A percentile compares a stretch with the other conserved stretches of the same genome.
Evolutionary conservation across 2,888 invertebrate genomes (phyloP).

Genomic region (Synanthedon vespiformis): DNA sequence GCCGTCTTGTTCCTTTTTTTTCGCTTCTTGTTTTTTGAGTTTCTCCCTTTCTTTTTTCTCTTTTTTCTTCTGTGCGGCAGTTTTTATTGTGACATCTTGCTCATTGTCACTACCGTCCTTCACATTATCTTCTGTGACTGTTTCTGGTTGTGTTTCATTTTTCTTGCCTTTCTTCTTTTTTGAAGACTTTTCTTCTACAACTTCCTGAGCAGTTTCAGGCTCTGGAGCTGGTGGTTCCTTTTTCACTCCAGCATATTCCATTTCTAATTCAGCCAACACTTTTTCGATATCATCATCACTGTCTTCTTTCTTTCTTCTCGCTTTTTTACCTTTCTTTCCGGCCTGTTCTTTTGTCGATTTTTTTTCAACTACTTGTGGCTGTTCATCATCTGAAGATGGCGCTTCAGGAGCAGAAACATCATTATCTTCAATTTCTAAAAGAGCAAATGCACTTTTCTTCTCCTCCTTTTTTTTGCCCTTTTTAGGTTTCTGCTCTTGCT

Average conservation of each 20-base stretch:
- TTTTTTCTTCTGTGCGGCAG: conserved; percentile 89
- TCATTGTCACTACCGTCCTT: conserved; percentile 65
- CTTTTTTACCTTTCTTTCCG: conserved; percentile 80
- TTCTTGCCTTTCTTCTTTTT: conserved; percentile 50
- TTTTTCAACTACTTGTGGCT: conserved; percentile 40
- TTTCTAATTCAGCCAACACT: conserved; percentile 83
- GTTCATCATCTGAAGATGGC: conserved; percentile 59
- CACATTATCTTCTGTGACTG: conserved; percentile 38
- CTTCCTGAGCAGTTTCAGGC: conserved; percentile 37
- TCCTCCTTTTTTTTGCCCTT: conserved; percentile 53
- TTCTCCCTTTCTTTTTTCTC: conserved; percentile 88
- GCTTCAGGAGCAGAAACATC: conserved; percentile 59
- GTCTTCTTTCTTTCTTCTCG: conserved; percentile 79
- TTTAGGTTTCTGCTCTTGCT: conserved; percentile 53
- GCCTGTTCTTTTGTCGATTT: conserved; percentile 48
- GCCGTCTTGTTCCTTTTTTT: conserved; percentile 64
- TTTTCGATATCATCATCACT: conserved; percentile 87
- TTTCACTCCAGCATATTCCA: conserved; percentile 80
- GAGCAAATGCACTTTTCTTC: conserved; percentile 74
- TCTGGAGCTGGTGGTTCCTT: conserved; percentile 55
- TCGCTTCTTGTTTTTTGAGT: conserved; percentile 78
- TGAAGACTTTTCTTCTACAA: conserved; percentile 47
- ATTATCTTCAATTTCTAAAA: conserved; percentile 76
- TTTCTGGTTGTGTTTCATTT: conserved; percentile 35
- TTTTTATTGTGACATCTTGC: conserved; percentile 76